Evolutionary conservation across 2,797 vertebrate species (phyloP), one percentile per base, ranked within the genome.

Genomic region (Gallinago solitaria): DNA sequence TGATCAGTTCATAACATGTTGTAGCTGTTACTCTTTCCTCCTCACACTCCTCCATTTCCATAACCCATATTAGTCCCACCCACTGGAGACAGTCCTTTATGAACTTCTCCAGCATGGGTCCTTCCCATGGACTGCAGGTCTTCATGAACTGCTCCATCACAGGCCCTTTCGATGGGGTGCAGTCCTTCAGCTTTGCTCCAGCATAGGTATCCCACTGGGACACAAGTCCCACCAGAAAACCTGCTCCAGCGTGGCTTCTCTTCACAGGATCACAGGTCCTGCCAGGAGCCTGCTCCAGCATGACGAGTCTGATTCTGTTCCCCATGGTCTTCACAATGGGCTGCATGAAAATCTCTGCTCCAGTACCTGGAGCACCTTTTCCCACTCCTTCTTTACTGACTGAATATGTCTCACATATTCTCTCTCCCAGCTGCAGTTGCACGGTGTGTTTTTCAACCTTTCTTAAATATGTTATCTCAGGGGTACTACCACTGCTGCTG

Each of bases 341-440:
- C 12, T 63, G 13, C 16, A 65, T 30, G 15, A 27, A 37, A 63
- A 43, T 37, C 27, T 56, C 5, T 57, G 16, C 13, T 63, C 10
- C 1, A 2, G 4, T 1, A 1, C 12, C 18, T 37, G 12, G 6
- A 83, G 9, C 6, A 45, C 1, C 2, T 70, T 19, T 15, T 65
- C 20, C 4, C 6, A 4, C 6, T 53, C 24, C 10, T 43, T 47
- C 33, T 60, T 56, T 32, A 57, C 27, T 57, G 41, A 43, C 28
- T 39, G 39, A 39, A 39, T 39, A 11, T 23, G 33, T 18, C 68
- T 53, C 12, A 59, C 12, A 11, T n/a, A 8, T 53, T 77, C 30
- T 65, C 17, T 73, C 10, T 35, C 9, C 25, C 4, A 50, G 35
- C 5, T 57, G 6, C 9, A 50, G 9, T 41, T 48, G 6, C 14